Evolutionary conservation across 2,113 vertebrate genomes (phyloP).

Genomic region (Cervus canadensis): DNA sequence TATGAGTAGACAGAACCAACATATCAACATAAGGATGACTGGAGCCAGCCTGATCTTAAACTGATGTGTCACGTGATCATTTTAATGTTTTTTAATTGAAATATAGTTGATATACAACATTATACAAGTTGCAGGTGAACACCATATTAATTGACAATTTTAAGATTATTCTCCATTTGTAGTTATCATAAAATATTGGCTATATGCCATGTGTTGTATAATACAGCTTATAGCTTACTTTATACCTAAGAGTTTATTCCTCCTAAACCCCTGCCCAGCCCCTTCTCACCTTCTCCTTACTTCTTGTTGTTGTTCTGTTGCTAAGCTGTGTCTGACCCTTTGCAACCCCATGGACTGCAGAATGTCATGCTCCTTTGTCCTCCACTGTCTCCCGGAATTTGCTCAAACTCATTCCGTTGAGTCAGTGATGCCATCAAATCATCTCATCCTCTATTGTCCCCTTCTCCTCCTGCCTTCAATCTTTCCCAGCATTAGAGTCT

Average conservation of each 20-base stretch:
- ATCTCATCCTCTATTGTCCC: neutral
- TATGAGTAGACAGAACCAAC: neutral
- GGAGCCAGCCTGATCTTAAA: neutral
- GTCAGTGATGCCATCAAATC: neutral
- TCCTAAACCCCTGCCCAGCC: neutral
- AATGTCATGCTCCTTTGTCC: neutral
- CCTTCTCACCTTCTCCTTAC: neutral
- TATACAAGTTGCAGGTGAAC: neutral
- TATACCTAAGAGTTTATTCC: neutral
- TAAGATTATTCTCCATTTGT: neutral
- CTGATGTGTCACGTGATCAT: neutral
- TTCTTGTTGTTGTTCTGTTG: neutral
- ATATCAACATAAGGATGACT: neutral
- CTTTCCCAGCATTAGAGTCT: neutral
- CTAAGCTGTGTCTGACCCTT: neutral
- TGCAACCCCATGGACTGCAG: neutral
- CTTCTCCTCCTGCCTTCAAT: neutral
- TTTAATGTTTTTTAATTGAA: neutral
- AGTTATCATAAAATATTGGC: neutral
- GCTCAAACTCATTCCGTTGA: neutral
- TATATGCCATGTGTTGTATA: neutral
- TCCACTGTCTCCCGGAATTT: neutral
- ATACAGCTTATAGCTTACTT: neutral
- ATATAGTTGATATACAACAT: neutral
- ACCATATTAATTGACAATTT: neutral